Evolutionary conservation across 2,113 vertebrate species (phyloP), one percentile per base, ranked within the genome.

Genomic region (Syngnathus floridae): DNA sequence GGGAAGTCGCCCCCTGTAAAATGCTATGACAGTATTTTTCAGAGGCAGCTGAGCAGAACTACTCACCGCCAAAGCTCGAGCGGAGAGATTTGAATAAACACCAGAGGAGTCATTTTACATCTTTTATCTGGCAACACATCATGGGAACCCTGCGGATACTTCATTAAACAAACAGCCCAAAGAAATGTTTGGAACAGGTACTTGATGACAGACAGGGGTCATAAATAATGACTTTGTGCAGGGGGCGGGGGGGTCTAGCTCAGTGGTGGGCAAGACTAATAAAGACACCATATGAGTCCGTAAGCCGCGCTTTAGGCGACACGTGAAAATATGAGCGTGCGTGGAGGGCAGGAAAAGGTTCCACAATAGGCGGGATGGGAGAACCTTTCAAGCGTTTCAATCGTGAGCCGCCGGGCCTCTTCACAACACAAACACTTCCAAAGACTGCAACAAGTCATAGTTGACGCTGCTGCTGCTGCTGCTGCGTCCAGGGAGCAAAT

Each of bases 1-100:
- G 69, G 72, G 61, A 82, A 79, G 2, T 31, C 3, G 70, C 73
- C 78, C 74, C 77, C 74, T 80, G 77, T 79, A 67, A 26, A 26
- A 74, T 65, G 63, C 63, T 67, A 81, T 82, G 77, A 75, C 51
- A 78, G 70, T 84, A 85, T 76, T 81, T 82, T 85, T 84, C 83
- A 76, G 77, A 82, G 41, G 65, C 38, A 69, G 58, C 74, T 73
- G 78, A 64, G 68, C 62, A 31, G 46, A 76, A 70, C 71, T 71
- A 78, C 70, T 83, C 65, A 72, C 75, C 81, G 67, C 70, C 62
- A 66, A 62, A 40, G 60, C 22, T 62, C 38, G 78, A 72, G 65
- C 70, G 59, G 67, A 74, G 72, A 76, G 71, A 31, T 31, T 31
- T 65, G 35, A 45, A 48, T 62, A 80, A 82, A 84, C 58, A 72